Conservation (phyloP, 2,113 vertebrate genomes). For the Orientallactaga bullata region DNA sequence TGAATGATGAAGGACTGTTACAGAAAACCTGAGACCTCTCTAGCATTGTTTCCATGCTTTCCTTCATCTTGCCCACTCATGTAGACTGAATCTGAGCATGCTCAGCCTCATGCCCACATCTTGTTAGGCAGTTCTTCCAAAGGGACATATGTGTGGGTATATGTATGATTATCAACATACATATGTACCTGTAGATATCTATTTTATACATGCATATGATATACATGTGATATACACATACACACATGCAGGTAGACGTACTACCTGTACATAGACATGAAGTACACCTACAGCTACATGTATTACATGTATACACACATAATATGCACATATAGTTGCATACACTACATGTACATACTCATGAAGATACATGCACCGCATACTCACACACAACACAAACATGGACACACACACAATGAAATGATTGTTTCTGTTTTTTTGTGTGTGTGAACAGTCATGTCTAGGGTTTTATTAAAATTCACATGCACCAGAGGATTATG, state of each 20-base stretch:
- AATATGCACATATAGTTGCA: neutral
- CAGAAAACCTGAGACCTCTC: neutral
- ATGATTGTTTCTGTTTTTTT: neutral
- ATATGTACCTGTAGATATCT: neutral
- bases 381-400: neutral
- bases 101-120: neutral
- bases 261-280: neutral
- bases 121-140: neutral
- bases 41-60: neutral
- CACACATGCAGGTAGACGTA: neutral
- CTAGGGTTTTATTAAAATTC: conserved; percentile 16
- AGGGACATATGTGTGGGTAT: fast-evolving
- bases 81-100: neutral
- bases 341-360: neutral
- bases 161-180: neutral
- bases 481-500: neutral
- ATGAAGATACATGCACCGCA: neutral
- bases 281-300: neutral
- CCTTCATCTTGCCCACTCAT: neutral
- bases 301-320: neutral
- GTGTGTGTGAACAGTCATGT: neutral
- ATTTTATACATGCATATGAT: neutral
- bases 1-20: neutral
- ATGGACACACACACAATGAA: neutral
- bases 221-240: neutral